Base-by-base conservation (phyloP, 2,888 invertebrate species). In the Frankliniella intonsa region DNA sequence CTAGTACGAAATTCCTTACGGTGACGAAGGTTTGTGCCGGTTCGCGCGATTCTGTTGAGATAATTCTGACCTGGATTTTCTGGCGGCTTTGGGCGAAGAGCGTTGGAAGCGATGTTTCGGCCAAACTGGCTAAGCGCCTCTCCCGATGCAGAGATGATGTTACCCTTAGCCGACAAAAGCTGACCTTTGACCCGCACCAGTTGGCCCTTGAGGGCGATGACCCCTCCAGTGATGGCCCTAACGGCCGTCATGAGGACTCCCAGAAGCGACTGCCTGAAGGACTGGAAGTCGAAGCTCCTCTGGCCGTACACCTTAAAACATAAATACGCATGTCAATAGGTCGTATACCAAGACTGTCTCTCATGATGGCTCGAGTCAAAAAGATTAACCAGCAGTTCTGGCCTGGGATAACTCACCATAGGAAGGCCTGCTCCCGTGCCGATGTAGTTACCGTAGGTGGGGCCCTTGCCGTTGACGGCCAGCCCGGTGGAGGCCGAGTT, bases 141-240 rank as follows among this genome's bases (percentile, higher is more conserved):
- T 25, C 69, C 69, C 22, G 69, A 76, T 76, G 69, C 69, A 76
- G 69, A 76, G 69, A 76, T 76, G 69, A 76, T 76, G 69, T 90
- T 90, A 27, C 92, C 92, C 84, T 91, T 90, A 14, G 91, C 90
- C 51, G 91, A 90, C 50, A 92, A 87, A 19, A 92, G 87, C 85
- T 91, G 91, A 19, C 95, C 95, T 81, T 95, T 92, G 76, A 95
- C 95, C 88, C 95, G 95, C 85, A 95, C 93, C 50, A 95, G 89
- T 87, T 95, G 94, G 0, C 95, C 95, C 86, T 95, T 95, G 25
- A 95, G 90, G 65, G 95, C 95, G 3, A 95, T 92, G 12, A 95
- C 93, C 81, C 95, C 95, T 19, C 95, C 95, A 19, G 95, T 94
- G 83, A 95, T 94, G 19, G 95, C 95, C 86, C 95, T 95, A 0